Conservation (phyloP, 2,888 invertebrate genomes). For the Coelopa pilipes region DNA sequence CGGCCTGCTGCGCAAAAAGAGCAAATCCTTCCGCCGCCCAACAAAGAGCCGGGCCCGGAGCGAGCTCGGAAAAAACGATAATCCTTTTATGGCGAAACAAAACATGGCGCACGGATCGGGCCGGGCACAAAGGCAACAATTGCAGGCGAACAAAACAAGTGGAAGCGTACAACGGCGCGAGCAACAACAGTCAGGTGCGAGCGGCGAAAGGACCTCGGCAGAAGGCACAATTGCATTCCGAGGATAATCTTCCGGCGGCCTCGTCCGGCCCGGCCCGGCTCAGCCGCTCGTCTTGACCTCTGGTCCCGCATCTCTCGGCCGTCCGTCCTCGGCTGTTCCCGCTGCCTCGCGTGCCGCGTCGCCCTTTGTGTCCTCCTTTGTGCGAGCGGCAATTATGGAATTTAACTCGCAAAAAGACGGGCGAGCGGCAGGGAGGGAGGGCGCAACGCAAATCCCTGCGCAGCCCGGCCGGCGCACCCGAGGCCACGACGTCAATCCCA, state of each 20-base stretch:
- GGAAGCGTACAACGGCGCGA: neutral
- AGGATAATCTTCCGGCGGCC: constrained; percentile 34
- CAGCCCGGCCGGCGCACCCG: neutral
- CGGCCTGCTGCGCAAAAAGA: constrained; percentile 29
- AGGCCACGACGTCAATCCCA: constrained; percentile 27
- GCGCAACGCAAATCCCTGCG: constrained; percentile 36
- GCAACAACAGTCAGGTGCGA: constrained; percentile 17
- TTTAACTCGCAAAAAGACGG: constrained; percentile 9
- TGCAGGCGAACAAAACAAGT: too few species aligned
- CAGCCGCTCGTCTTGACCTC: neutral
- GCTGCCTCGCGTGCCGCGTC: constrained; percentile 31
- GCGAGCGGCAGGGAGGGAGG: too few species aligned
- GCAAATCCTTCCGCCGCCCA: constrained; percentile 11
- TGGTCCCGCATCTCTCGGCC: neutral
- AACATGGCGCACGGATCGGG: constrained; percentile 15
- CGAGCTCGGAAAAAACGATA: constrained; percentile 14
- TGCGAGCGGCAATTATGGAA: constrained; percentile 35
- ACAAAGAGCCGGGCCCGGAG: neutral
- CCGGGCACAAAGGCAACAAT: neutral
- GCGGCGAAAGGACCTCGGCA: constrained; percentile 22
- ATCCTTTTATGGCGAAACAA: constrained; percentile 23
- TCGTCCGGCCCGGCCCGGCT: neutral
- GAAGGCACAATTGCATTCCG: constrained; percentile 38
- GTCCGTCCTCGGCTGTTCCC: constrained; percentile 12
- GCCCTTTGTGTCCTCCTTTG: constrained; percentile 26